Base-by-base conservation (phyloP, 2,113 vertebrate genomes). In the Hippocampus zosterae region DNA sequence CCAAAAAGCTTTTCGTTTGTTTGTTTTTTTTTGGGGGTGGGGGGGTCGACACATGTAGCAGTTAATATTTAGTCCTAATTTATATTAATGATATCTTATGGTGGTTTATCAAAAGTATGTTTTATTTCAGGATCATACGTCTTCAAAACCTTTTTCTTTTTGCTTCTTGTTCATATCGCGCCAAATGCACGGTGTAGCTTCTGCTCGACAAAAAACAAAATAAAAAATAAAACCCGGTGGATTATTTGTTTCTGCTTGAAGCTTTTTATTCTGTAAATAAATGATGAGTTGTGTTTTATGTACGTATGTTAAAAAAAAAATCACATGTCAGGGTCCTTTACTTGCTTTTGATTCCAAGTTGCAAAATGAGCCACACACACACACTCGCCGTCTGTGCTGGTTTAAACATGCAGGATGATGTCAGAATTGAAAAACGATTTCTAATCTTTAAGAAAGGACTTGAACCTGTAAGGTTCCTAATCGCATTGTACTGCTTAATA, bases 91-190 rank as follows among this genome's bases (percentile, higher is more conserved):
- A 65, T 84, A 25, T 72, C 77, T 75, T 67, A 81, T 81, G 78
- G 69, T 71, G 65, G 77, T 69, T 70, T 72, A 78, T 80, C 65
- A 82, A 69, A 72, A 79, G 68, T 84, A 85, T 88, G 75, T 86
- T 67, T 77, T 65, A 81, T 85, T 68, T 75, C 19, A 71, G 70
- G 85, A 80, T 81, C 88, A 90, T 90, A 89, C 87, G 88, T 91
- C 87, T 81, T 50, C 83, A 42, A 74, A 85, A 76, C 80, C 80
- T 83, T 27, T 76, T 81, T 56, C 67, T 76, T 69, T 84, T 83
- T 55, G 2, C 13, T 44, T 44, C 10, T 74, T 60, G 62, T 81
- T 84, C 69, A 84, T 84, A 85, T 87, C 77, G 78, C 84, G 83
- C 57, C 11, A 46, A 69, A 78, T 65, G 76, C 86, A 80, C 84